Base-by-base conservation (phyloP, 2,888 invertebrate species). In the Trachelus tabidus region DNA sequence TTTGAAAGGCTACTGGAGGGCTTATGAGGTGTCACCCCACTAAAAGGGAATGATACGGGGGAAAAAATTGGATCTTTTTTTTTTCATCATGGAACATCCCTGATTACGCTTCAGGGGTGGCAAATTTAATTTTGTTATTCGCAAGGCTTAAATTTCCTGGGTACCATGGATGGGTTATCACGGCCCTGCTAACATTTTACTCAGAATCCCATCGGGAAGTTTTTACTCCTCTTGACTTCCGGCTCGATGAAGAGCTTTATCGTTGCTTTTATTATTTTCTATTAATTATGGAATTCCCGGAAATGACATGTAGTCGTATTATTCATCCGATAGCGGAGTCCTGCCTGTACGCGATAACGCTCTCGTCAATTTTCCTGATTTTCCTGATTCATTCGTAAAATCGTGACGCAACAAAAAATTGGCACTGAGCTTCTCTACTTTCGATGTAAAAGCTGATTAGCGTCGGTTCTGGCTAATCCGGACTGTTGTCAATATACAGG, bases 391-490 rank as follows among this genome's bases (percentile, higher is more conserved):
- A 6, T 15, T 15, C 1, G 40, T 15, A 15, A 40, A 40, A 40
- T 40, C 15, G 40, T 40, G 40, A 40, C 40, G 40, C 40, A 40
- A 40, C 40, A 15, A 40, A 6, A 40, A 40, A 15, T 40, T 40
- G 40, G 4, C 15, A 40, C 4, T 40, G 40, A 15, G 40, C 15
- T 15, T 40, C 15, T 40, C 40, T 40, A 40, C 69, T 4, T 73
- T 81, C 40, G 79, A 78, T 75, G 80, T 78, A 85, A 40, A 84
- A 84, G 85, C 84, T 85, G 85, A 86, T 86, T 85, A 82, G 69
- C 75, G 56, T 34, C 30, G 69, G 33, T 40, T 68, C 79, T 74
- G 75, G 76, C 68, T 83, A 81, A 83, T 83, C 83, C 83, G 73
- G 69, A 33, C 69, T 30, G 31, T 69, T 30, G 30, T 30, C 69